phyloP scores from a whole-genome alignment of 2,888 invertebrate genomes.

The Dolomedes plantarius region DNA sequence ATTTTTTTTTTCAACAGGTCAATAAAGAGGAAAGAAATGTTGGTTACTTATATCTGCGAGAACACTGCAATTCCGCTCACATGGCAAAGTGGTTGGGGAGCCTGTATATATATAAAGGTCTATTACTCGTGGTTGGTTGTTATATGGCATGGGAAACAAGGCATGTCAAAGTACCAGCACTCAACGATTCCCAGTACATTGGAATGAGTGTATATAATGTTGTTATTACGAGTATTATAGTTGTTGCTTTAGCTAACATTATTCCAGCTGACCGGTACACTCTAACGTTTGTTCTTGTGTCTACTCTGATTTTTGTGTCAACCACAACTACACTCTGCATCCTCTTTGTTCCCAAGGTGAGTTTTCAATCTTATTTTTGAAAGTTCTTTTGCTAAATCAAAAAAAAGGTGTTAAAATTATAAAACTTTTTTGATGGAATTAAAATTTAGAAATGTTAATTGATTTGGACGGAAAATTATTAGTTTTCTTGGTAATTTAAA shows the following conservation, averaged over 20 bases:
- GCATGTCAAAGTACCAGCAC: slow-evolving; percentile 91
- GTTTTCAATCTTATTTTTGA: slow-evolving; percentile 40
- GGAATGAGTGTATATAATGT: slow-evolving; percentile 94
- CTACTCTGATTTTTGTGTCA: slow-evolving; percentile 87
- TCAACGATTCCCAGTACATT: slow-evolving; percentile 95
- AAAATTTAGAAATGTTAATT: too few species aligned
- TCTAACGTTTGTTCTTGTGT: slow-evolving; percentile 87
- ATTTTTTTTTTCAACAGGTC: slow-evolving; percentile 40
- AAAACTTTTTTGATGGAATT: too few species aligned
- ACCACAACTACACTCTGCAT: slow-evolving; percentile 91
- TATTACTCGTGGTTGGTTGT: slow-evolving; percentile 90
- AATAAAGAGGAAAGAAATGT: slow-evolving; percentile 75
- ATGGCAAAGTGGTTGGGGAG: slow-evolving; percentile 93
- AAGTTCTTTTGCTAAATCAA: too few species aligned
- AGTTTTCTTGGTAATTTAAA: too few species aligned
- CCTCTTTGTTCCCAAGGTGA: slow-evolving; percentile 88
- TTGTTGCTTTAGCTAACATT: slow-evolving; percentile 91
- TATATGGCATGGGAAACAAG: slow-evolving; percentile 97
- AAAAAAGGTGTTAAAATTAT: too few species aligned
- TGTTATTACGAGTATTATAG: slow-evolving; percentile 90
- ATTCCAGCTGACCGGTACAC: slow-evolving; percentile 87
- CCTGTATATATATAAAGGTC: slow-evolving; percentile 92
- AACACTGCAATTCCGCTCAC: slow-evolving; percentile 91
- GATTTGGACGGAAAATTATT: too few species aligned
- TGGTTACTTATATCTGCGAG: slow-evolving; percentile 82